Base-by-base conservation (phyloP, 2,888 invertebrate species). In the Cataglyphis altisquamis region DNA sequence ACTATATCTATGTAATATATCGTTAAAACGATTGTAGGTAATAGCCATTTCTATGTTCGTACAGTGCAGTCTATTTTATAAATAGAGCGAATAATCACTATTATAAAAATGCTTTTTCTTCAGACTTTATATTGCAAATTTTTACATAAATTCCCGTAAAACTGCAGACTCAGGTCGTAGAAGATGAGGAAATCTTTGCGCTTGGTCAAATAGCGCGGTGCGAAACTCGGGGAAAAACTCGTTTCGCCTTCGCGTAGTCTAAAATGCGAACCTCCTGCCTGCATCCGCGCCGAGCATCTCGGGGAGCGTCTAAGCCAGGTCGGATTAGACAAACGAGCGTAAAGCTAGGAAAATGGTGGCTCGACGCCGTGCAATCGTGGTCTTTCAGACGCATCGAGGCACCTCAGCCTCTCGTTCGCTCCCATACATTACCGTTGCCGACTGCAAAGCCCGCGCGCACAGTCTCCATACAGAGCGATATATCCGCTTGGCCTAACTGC, bases 291-390 rank as follows among this genome's bases (percentile, higher is more conserved):
- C 70, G 77, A 78, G 73, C 25, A 41, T 32, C 57, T 60, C 48
- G 32, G 45, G 32, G 45, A 60, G 32, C 72, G 45, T 73, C 74
- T 80, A 72, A 80, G 73, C 73, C 73, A 21, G 78, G 36, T 21
- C 55, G 70, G 78, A 83, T 83, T 83, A 83, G 82, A 80, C 66
- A 80, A 78, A 68, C 78, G 82, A 83, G 78, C 66, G 68, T 48
- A 67, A 75, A 83, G 78, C 80, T 36, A 36, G 82, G 68, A 36
- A 83, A 78, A 78, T 52, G 67, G 78, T 66, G 32, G 66, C 36
- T 18, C 55, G 52, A 77, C 41, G 45, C 25, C 62, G 62, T 78
- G 32, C 48, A 66, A 82, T 77, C 82, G 66, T 18, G 82, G 68
- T 67, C 78, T 83, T 75, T 55, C 57, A 25, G 82, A 45, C n/a